These are phyloP conservation scores for Tachuris rubrigastra DNA, from an alignment of 2,113 vertebrate genomes.

Conservation along the genomic window DNA sequence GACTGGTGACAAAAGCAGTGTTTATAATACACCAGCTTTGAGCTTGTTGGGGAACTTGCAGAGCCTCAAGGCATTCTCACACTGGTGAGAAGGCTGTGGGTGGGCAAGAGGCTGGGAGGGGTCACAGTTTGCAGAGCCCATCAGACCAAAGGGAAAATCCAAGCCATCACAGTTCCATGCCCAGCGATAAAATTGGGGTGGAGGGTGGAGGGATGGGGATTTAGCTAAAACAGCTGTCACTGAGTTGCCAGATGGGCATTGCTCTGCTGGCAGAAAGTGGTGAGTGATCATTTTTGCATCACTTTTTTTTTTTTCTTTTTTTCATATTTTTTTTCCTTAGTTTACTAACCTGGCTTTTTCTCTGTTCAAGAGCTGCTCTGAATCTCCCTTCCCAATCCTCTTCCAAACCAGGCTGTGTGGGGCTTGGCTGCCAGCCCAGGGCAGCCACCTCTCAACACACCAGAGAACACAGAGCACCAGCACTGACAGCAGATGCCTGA, in stretches of 20 bases:
- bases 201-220: not conserved
- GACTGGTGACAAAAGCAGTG: not conserved
- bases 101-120: not conserved
- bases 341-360: not conserved
- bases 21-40: not conserved
- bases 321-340: not conserved
- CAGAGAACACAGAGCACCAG: too few species aligned
- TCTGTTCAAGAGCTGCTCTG: not conserved
- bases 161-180: not conserved
- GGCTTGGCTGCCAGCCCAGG: too few species aligned
- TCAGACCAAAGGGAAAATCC: not conserved
- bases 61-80: not conserved
- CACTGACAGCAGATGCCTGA: too few species aligned
- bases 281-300: not conserved
- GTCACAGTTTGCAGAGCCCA: not conserved
- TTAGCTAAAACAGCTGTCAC: not conserved
- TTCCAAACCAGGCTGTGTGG: fast-evolving
- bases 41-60: not conserved
- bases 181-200: not conserved
- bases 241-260: not conserved
- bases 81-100: not conserved
- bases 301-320: not conserved
- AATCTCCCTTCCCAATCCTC: not conserved
- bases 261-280: not conserved
- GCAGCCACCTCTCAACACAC: too few species aligned